Evolutionary conservation across 2,888 invertebrate genomes (phyloP).

Genomic region (Latrodectus elegans): DNA sequence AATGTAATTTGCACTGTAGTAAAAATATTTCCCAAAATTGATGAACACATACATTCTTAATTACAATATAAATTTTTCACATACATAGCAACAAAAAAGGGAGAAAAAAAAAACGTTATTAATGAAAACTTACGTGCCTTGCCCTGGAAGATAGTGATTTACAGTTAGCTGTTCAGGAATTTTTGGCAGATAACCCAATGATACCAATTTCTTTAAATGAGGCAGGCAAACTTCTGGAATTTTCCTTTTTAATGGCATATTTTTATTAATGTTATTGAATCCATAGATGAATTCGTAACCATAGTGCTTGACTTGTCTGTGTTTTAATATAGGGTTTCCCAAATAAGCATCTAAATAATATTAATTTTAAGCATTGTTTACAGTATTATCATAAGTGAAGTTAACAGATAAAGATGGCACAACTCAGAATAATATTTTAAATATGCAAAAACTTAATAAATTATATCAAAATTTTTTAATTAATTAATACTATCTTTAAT

Average conservation of each 20-base stretch:
- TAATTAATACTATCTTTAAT: too few species aligned
- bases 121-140: constrained; percentile 79
- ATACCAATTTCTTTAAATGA: constrained; percentile 80
- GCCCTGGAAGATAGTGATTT: constrained; percentile 88
- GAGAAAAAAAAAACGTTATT: background rate
- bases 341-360: background rate
- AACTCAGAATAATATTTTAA: background rate
- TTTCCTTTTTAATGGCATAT: constrained; percentile 80
- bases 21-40: too few species aligned
- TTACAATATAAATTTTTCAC: background rate
- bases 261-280: constrained; percentile 87
- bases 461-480: too few species aligned
- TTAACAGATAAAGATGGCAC: background rate
- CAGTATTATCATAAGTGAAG: background rate
- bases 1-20: too few species aligned
- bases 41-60: too few species aligned
- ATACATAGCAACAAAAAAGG: background rate
- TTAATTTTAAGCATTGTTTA: too few species aligned
- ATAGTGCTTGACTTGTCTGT: constrained; percentile 90
- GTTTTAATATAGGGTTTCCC: constrained; percentile 79
- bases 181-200: constrained; percentile 75
- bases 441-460: too few species aligned
- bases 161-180: constrained; percentile 89
- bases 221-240: constrained; percentile 84
- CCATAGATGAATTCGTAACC: constrained; percentile 94